These are phyloP conservation scores for Siniperca obscura DNA, from an alignment of 2,797 vertebrate genomes.

Conservation along the genomic window DNA sequence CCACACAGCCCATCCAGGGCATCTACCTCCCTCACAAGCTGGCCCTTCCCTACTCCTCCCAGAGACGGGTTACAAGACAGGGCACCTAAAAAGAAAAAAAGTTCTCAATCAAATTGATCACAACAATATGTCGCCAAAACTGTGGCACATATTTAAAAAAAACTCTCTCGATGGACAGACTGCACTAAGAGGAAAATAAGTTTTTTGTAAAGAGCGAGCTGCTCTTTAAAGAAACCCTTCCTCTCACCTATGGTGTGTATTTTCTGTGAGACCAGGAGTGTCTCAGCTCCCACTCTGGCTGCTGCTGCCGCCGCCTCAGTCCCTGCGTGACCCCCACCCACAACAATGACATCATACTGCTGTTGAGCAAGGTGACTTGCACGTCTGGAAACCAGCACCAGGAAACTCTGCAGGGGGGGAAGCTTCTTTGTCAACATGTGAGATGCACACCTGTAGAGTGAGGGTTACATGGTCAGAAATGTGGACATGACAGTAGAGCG, in stretches of 20 bases:
- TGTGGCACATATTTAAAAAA: neutral
- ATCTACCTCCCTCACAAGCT: slow-evolving; percentile 95
- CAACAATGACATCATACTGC: slow-evolving; percentile 87
- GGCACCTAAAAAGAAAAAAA: slow-evolving; percentile 82
- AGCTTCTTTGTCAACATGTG: slow-evolving; percentile 80
- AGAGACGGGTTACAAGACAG: slow-evolving; percentile 98
- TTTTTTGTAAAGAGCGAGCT: neutral
- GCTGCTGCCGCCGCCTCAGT: slow-evolving; percentile 88
- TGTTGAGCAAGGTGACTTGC: slow-evolving; percentile 59
- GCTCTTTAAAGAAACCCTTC: neutral
- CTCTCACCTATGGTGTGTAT: slow-evolving; percentile 90
- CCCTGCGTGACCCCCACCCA: slow-evolving; percentile 88
- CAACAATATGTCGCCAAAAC: neutral
- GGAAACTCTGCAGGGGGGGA: slow-evolving; percentile 48
- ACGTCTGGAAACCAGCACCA: slow-evolving; percentile 54
- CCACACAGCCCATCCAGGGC: slow-evolving; percentile 95
- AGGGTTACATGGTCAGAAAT: neutral
- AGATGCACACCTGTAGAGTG: slow-evolving; percentile 54
- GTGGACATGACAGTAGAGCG: neutral
- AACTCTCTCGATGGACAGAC: no score
- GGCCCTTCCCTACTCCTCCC: slow-evolving; percentile 96
- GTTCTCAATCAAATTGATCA: neutral
- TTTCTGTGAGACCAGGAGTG: slow-evolving; percentile 92
- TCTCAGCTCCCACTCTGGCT: slow-evolving; percentile 88
- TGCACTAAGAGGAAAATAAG: neutral